Conservation (phyloP, 1,140 invertebrate genomes). For the Drosophila suzukii region DNA sequence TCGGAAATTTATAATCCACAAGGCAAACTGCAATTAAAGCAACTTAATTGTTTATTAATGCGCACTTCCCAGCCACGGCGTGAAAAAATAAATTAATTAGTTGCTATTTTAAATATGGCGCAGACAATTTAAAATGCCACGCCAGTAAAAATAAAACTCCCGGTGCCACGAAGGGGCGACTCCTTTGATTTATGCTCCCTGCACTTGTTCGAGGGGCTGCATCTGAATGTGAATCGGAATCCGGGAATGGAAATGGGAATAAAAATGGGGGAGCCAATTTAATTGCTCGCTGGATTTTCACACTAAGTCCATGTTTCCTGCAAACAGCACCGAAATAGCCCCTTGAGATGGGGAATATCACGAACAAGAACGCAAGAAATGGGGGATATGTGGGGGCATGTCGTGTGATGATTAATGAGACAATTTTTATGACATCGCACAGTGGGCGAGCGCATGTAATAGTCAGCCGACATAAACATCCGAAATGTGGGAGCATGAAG, state of each 20-base stretch:
- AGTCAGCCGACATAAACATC: slow-evolving; percentile 22
- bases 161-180: slow-evolving; percentile 8
- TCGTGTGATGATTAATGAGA: slow-evolving; percentile 80
- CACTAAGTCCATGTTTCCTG: slow-evolving; percentile 79
- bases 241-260: slow-evolving; percentile 4
- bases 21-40: slow-evolving; percentile 68
- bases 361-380: slow-evolving; percentile 29
- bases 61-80: slow-evolving; percentile 63
- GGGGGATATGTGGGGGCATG: slow-evolving; percentile 36
- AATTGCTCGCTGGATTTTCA: slow-evolving; percentile 73
- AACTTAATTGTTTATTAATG: slow-evolving; percentile 80
- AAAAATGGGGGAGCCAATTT: slow-evolving; percentile 62
- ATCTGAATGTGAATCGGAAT: slow-evolving; percentile 10
- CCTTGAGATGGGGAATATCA: slow-evolving; percentile 22
- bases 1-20: slow-evolving; percentile 42
- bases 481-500: slow-evolving; percentile 24
- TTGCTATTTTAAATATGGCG: slow-evolving; percentile 76
- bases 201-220: slow-evolving; percentile 61
- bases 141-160: slow-evolving; percentile 55
- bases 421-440: slow-evolving; percentile 73
- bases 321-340: slow-evolving; percentile 58
- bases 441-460: slow-evolving; percentile 37
- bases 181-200: slow-evolving; percentile 72
- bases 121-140: slow-evolving; percentile 71
- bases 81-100: slow-evolving; percentile 81